A percentile compares a stretch with the other conserved stretches of the same genome.
phyloP scores from a whole-genome alignment of 2,797 vertebrate genomes.

The Anniella stebbinsi region DNA sequence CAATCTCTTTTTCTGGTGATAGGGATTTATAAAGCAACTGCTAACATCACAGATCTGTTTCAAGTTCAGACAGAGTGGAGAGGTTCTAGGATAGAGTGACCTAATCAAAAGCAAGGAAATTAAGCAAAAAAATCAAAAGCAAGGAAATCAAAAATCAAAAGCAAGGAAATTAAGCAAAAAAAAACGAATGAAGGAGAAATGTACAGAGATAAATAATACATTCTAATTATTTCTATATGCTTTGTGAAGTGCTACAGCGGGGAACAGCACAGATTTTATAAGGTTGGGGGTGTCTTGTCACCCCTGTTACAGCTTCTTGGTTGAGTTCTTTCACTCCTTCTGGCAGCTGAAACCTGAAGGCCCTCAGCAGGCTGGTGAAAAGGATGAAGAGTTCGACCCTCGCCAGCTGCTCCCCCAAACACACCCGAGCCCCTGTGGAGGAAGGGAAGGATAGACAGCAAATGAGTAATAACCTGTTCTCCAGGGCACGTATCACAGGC shows the following conservation, averaged over 20 bases:
- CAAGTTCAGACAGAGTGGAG: not conserved
- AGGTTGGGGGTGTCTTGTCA: not conserved
- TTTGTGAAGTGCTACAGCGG: not conserved
- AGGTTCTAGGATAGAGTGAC: not conserved
- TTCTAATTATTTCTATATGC: not conserved
- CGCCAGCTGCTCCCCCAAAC: not conserved
- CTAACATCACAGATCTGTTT: not conserved
- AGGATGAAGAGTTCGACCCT: slow-evolving; percentile 13
- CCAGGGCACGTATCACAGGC: not conserved
- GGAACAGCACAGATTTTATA: not conserved
- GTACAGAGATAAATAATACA: not conserved
- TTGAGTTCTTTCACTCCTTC: not conserved
- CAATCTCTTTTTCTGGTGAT: not conserved
- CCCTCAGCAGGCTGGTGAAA: slow-evolving; percentile 2
- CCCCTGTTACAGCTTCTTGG: not conserved
- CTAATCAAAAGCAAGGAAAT: not conserved
- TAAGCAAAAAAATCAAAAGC: not conserved
- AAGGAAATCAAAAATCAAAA: not conserved
- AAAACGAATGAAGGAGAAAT: not conserved
- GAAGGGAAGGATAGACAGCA: not conserved
- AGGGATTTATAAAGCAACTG: not conserved
- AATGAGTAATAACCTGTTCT: not conserved
- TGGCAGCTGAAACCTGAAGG: not conserved
- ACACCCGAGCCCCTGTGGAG: not conserved
- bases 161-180: too few species aligned